Percentiles rank a stretch among this genome's conserved stretches.
Evolutionary conservation across 23 tunicate species (phyloP).

Genomic region (Trididemnum clinides): DNA sequence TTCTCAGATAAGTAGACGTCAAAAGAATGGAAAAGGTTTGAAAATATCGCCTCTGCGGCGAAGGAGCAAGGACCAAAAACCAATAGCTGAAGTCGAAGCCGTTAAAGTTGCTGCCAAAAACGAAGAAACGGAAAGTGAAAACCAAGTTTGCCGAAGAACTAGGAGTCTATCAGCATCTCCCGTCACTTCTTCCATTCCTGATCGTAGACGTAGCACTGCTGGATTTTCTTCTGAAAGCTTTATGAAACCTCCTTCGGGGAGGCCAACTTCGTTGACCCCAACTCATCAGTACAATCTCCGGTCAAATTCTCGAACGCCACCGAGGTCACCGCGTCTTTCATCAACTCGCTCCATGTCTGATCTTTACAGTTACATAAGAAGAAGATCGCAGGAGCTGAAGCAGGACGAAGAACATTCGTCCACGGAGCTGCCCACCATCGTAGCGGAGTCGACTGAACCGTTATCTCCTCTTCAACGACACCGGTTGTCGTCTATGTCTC

Average conservation of each 20-base stretch:
- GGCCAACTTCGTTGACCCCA: neutral
- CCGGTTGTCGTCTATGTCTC: neutral
- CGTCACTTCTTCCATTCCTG: conserved; percentile 17
- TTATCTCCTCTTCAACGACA: neutral
- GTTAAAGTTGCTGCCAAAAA: neutral
- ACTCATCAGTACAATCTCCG: neutral
- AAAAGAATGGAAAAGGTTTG: neutral
- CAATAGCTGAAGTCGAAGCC: neutral
- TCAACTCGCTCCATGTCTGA: conserved; percentile 26
- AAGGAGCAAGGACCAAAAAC: neutral
- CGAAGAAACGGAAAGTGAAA: neutral
- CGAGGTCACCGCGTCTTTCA: conserved; percentile 8
- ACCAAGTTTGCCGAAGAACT: conserved; percentile 46
- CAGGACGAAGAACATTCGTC: neutral
- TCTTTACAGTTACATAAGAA: neutral
- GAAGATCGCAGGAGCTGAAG: neutral
- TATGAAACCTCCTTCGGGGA: conserved; percentile 58
- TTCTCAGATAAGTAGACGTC: neutral
- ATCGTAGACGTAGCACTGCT: neutral
- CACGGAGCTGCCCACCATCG: neutral
- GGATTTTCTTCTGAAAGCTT: neutral
- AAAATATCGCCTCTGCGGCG: neutral
- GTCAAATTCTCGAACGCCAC: neutral
- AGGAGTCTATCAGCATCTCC: conserved; percentile 73
- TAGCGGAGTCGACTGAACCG: neutral